A percentile compares a stretch with the other conserved stretches of the same genome.
These are phyloP conservation scores for Oryzias celebensis DNA, from an alignment of 2,113 vertebrate genomes.

Conservation along the genomic window DNA sequence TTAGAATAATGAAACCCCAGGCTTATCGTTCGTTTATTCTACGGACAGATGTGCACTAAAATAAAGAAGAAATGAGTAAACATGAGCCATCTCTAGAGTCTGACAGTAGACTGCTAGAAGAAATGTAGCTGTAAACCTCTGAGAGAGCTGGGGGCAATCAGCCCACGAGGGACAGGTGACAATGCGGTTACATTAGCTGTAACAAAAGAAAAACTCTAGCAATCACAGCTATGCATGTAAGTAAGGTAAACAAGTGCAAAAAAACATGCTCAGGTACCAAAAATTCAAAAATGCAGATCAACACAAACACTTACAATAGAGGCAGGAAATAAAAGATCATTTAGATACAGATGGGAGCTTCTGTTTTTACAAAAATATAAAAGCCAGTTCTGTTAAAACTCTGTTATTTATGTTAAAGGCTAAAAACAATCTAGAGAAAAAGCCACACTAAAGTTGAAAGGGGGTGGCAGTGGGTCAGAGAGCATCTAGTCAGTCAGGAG, in stretches of 20 bases:
- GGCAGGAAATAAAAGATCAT: too few relatives aligned
- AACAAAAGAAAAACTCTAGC: conserved; percentile 1
- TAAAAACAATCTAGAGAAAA: background rate
- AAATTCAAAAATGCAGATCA: too few relatives aligned
- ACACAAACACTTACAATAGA: too few relatives aligned
- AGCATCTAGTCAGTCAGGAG: conserved; percentile 44
- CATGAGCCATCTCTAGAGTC: conserved; percentile 14
- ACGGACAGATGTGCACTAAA: conserved; percentile 11
- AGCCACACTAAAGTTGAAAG: background rate
- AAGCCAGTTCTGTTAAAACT: background rate
- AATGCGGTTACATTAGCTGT: conserved; percentile 11
- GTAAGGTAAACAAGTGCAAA: too few relatives aligned
- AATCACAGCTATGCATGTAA: conserved; percentile 27
- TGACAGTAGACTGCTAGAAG: conserved; percentile 21
- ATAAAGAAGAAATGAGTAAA: conserved; percentile 11
- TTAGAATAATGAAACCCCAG: conserved; percentile 21
- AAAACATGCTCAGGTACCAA: too few relatives aligned
- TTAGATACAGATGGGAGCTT: too few relatives aligned
- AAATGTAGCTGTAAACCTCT: conserved; percentile 29
- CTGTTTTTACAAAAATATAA: background rate
- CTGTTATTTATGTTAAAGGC: too few relatives aligned
- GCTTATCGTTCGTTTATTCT: conserved; percentile 7
- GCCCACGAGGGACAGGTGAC: conserved; percentile 33
- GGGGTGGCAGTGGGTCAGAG: conserved; percentile 40
- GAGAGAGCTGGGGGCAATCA: conserved; percentile 29